Evolutionary conservation across 2,888 invertebrate species (phyloP), one percentile per base, ranked within the genome.

Genomic region (Thysanoteuthis rhombus): DNA sequence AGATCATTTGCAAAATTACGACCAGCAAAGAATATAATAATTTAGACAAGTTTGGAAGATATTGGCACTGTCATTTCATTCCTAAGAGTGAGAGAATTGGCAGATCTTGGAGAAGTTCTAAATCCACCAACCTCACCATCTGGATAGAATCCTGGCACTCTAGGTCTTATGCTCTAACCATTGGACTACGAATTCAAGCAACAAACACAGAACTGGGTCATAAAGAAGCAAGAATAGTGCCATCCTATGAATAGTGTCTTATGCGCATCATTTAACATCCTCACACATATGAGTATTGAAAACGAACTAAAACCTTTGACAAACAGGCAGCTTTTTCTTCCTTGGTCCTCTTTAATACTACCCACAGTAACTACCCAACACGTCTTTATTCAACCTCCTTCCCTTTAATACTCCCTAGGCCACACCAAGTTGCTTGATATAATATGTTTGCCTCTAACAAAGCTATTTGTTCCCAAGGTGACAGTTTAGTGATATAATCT

Each of bases 381-480:
- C n/a, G 19, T 75, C 36, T 75, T 75, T n/a, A n/a, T 75, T 75
- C 3, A 10, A 36, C 75, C 75, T 75, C 19, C 36, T 75, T 58
- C 58, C 10, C 19, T 75, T n/a, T n/a, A 16, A n/a, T 75, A 75
- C 36, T 36, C 75, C 36, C 36, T 16, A 75, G 36, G n/a, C 75
- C 75, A 75, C 75, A 75, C 75, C 75, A 75, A 75, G 19, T 75
- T 75, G 75, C n/a, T 36, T 32, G 25, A 58, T 58, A 58, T 58
- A 58, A 75, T 75, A 75, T 12, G 19, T 75, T n/a, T 75, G 75
- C 75, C n/a, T 12, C n/a, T 75, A 75, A n/a, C 75, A 75, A 75
- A n/a, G 75, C 75, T 75, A 75, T 75, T 75, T 75, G 75, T 75
- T 75, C 75, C 75, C 75, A 75, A 75, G 75, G 75, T 75, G n/a